A percentile compares a stretch with the other conserved stretches of the same genome.
phyloP scores from a whole-genome alignment of 2,797 vertebrate genomes.

The Potorous gilbertii region DNA sequence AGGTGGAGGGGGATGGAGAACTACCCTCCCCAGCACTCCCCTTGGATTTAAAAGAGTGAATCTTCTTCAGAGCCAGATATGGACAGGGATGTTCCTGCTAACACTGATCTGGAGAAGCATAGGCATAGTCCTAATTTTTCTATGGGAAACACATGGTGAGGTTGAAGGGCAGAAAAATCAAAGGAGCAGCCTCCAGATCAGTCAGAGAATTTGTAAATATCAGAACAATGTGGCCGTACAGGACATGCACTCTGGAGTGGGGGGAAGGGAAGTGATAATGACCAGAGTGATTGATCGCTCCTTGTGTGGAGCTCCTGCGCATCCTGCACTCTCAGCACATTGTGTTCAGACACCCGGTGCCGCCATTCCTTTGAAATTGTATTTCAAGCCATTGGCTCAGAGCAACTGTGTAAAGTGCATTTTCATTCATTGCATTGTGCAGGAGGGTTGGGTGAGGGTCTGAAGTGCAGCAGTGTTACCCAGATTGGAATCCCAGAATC shows the following conservation, averaged over 20 bases:
- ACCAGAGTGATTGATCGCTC: background rate
- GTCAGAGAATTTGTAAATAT: background rate
- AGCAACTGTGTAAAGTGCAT: background rate
- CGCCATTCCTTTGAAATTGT: background rate
- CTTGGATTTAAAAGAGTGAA: background rate
- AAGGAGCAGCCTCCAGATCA: background rate
- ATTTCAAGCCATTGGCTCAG: background rate
- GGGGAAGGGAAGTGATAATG: no score
- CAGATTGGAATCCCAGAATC: background rate
- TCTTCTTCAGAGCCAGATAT: background rate
- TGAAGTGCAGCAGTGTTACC: background rate
- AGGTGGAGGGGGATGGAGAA: accelerated
- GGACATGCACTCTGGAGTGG: background rate
- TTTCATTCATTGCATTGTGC: background rate
- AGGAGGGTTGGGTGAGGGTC: background rate
- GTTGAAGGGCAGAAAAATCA: background rate
- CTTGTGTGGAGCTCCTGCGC: background rate
- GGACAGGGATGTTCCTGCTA: background rate
- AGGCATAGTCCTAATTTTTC: background rate
- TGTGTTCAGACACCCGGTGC: background rate
- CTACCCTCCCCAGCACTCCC: background rate
- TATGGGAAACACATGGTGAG: background rate
- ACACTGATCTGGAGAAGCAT: background rate
- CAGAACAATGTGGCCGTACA: background rate
- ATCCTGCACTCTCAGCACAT: background rate